Conservation (phyloP, 2,113 vertebrate genomes). For the Pangasianodon hypophthalmus region DNA sequence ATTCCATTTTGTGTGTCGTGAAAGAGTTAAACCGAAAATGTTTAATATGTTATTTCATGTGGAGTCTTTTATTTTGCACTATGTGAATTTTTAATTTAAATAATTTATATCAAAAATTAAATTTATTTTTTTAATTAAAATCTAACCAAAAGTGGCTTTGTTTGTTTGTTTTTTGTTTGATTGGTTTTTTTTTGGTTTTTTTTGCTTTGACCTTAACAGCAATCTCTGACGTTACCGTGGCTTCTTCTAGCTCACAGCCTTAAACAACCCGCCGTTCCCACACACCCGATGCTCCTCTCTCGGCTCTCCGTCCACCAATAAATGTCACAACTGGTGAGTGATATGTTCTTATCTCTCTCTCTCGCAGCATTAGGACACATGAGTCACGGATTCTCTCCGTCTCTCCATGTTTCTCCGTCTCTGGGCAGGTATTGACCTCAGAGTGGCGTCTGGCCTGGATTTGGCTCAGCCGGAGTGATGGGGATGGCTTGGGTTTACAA, state of each 20-base stretch:
- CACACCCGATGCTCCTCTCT: not conserved
- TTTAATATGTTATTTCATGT: not conserved
- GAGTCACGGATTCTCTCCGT: conserved; percentile 20
- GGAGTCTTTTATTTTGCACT: not conserved
- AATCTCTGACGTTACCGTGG: not conserved
- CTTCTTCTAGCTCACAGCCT: not conserved
- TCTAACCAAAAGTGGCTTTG: not conserved
- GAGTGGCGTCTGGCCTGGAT: conserved; percentile 51
- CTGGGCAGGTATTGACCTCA: conserved; percentile 48
- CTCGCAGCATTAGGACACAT: conserved; percentile 53
- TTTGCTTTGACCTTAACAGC: not conserved
- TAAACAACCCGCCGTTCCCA: conserved; percentile 26
- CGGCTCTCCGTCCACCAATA: conserved; percentile 48
- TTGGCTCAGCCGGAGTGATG: conserved; percentile 79
- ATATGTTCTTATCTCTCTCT: conserved; percentile 59
- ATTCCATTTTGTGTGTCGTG: not conserved
- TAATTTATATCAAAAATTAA: not conserved
- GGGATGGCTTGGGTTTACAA: conserved; percentile 87
- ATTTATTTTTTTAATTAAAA: not conserved
- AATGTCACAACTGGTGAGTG: conserved; percentile 69
- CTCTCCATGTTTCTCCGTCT: conserved; percentile 17
- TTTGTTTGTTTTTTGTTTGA: not conserved
- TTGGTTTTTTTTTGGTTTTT: not conserved
- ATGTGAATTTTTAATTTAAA: not conserved
- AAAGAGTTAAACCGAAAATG: not conserved